Evolutionary conservation across 2,113 vertebrate genomes (phyloP).

Genomic region (Cichladusa arquata): DNA sequence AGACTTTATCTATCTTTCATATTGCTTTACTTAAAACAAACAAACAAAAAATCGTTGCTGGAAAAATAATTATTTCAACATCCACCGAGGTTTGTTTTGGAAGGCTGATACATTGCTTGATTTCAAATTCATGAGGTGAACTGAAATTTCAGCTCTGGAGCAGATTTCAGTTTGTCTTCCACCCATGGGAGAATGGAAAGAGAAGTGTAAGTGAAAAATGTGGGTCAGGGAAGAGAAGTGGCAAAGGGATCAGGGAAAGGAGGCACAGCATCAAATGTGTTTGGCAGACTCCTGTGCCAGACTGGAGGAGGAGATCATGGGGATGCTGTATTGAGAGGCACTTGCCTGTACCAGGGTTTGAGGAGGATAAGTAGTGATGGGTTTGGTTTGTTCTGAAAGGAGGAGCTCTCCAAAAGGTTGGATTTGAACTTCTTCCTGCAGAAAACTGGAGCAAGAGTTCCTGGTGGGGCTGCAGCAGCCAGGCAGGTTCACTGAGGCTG

Average conservation of each 20-base stretch:
- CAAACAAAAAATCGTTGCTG: not conserved
- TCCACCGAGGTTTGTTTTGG: not conserved
- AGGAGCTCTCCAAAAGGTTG: not conserved
- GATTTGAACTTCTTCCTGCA: not conserved
- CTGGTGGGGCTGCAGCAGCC: not conserved
- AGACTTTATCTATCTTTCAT: not conserved
- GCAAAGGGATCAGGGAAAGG: not conserved
- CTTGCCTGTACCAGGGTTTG: not conserved
- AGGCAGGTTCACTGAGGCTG: not conserved
- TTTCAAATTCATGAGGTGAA: not conserved
- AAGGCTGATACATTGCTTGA: not conserved
- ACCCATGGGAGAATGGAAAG: not conserved
- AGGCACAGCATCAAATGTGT: not conserved
- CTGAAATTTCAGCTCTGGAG: not conserved
- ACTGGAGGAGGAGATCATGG: not conserved
- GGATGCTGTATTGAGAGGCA: not conserved
- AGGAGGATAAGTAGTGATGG: not conserved
- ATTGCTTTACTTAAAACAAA: not conserved
- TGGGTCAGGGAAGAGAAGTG: not conserved
- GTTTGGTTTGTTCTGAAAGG: not conserved
- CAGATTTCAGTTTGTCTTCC: not conserved
- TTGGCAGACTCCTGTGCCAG: not conserved
- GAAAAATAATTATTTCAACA: constrained; percentile 15
- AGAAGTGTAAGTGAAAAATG: not conserved
- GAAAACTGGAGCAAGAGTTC: not conserved